A percentile compares a stretch with the other conserved stretches of the same genome.
These are phyloP conservation scores for Hemithea aestivaria DNA, from an alignment of 2,888 invertebrate species.

Conservation along the genomic window DNA sequence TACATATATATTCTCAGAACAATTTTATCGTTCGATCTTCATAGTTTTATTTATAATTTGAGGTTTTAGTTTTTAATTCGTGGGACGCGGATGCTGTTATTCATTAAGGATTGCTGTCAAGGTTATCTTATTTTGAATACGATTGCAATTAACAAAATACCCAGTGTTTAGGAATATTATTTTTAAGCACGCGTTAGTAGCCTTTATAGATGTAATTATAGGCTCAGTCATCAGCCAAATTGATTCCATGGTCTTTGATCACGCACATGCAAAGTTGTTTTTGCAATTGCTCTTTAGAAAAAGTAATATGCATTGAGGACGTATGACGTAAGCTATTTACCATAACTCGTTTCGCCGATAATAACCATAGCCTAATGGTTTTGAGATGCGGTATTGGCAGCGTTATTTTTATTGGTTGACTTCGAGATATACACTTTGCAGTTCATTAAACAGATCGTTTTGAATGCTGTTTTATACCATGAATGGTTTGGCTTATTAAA, in stretches of 20 bases:
- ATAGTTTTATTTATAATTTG: background rate
- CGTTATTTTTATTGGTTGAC: slow-evolving; percentile 10
- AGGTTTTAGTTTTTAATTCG: slow-evolving; percentile 4
- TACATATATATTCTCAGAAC: slow-evolving; percentile 5
- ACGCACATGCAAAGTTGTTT: too few species aligned
- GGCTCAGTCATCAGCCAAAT: too few species aligned
- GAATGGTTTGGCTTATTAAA: too few species aligned
- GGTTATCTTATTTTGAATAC: background rate
- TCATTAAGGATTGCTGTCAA: slow-evolving; percentile 3
- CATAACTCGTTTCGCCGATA: slow-evolving; percentile 47
- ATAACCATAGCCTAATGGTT: slow-evolving; percentile 27
- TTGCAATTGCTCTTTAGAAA: too few species aligned
- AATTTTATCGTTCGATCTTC: slow-evolving; percentile 4
- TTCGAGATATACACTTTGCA: slow-evolving; percentile 14
- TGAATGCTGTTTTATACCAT: slow-evolving; percentile 6
- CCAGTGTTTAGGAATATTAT: too few species aligned
- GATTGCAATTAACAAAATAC: too few species aligned
- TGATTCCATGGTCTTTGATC: too few species aligned
- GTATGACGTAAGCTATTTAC: slow-evolving; percentile 48
- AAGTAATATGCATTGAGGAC: slow-evolving; percentile 29
- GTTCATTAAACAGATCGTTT: slow-evolving; percentile 12
- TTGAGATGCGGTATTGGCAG: slow-evolving; percentile 33
- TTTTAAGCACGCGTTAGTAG: too few species aligned
- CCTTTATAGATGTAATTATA: too few species aligned
- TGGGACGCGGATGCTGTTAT: slow-evolving; percentile 15